These are phyloP conservation scores for Tachycineta bicolor DNA, from an alignment of 2,113 vertebrate genomes.

Conservation along the genomic window DNA sequence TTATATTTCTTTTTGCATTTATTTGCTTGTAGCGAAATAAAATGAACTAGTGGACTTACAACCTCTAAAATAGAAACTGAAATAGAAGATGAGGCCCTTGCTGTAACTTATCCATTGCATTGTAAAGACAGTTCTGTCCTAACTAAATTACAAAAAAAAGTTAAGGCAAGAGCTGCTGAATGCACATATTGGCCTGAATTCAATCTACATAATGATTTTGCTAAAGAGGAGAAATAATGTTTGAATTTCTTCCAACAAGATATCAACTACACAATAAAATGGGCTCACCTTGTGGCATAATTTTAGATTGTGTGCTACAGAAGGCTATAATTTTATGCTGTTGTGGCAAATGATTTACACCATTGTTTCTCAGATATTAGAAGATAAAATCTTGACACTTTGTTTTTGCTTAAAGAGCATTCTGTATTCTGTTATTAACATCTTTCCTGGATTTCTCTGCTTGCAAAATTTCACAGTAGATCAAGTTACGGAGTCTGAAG, in stretches of 20 bases:
- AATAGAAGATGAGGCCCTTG: not conserved
- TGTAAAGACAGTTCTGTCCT: not conserved
- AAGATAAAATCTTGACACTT: not conserved
- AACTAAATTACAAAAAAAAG: not conserved
- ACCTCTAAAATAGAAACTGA: not conserved
- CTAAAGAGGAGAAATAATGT: slow-evolving; percentile 11
- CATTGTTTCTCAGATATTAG: not conserved
- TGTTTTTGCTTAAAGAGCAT: not conserved
- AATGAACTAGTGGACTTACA: not conserved
- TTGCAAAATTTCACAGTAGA: not conserved
- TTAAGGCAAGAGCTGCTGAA: not conserved
- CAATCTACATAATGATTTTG: slow-evolving; percentile 5
- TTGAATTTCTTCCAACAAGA: slow-evolving; percentile 17
- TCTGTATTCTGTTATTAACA: not conserved
- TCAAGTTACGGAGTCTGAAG: not conserved
- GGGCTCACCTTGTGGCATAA: not conserved
- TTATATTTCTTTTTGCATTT: not conserved
- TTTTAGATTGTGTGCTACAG: not conserved
- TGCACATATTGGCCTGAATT: not conserved
- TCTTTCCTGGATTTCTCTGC: not conserved
- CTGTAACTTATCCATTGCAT: not conserved
- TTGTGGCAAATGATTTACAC: not conserved
- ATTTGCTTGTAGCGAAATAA: not conserved
- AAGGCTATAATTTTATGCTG: not conserved
- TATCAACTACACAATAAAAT: not conserved